Evolutionary conservation across 2,888 invertebrate species (phyloP).

Genomic region (Saturnia japonica): DNA sequence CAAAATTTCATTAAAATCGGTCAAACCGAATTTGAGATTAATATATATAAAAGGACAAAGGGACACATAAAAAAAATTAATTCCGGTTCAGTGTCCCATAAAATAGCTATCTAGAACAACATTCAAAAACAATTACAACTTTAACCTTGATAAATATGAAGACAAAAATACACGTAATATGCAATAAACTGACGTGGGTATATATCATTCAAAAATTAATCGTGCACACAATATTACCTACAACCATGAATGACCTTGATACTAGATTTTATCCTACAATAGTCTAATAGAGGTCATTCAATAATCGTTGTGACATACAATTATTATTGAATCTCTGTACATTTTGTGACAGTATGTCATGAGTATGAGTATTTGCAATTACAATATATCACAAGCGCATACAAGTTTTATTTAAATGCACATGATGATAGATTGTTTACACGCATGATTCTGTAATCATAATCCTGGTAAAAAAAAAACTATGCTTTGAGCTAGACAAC

Average conservation of each 20-base stretch:
- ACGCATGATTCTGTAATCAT: too few relatives aligned
- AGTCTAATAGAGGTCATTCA: conserved; percentile 53
- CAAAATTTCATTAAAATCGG: too few relatives aligned
- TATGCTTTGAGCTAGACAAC: too few relatives aligned
- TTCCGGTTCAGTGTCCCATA: too few relatives aligned
- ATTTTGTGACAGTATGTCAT: conserved; percentile 22
- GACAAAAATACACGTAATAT: too few relatives aligned
- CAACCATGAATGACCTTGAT: conserved; percentile 45
- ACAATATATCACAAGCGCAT: background rate
- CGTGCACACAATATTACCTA: background rate
- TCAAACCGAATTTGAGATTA: too few relatives aligned
- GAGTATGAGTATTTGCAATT: background rate
- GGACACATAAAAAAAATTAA: too few relatives aligned
- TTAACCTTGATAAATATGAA: too few relatives aligned
- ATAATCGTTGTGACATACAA: conserved; percentile 46
- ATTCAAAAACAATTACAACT: too few relatives aligned
- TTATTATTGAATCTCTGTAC: conserved; percentile 51
- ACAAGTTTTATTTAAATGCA: background rate
- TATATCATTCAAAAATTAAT: background rate
- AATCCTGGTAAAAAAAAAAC: too few relatives aligned
- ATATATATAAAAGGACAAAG: too few relatives aligned
- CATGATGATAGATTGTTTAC: background rate
- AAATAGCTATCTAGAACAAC: too few relatives aligned
- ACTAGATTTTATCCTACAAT: conserved; percentile 44
- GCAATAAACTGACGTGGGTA: background rate